phyloP scores from a whole-genome alignment of 30 jellyfish, hydroid and myxozoan genomes.

The Aurelia sp. region DNA sequence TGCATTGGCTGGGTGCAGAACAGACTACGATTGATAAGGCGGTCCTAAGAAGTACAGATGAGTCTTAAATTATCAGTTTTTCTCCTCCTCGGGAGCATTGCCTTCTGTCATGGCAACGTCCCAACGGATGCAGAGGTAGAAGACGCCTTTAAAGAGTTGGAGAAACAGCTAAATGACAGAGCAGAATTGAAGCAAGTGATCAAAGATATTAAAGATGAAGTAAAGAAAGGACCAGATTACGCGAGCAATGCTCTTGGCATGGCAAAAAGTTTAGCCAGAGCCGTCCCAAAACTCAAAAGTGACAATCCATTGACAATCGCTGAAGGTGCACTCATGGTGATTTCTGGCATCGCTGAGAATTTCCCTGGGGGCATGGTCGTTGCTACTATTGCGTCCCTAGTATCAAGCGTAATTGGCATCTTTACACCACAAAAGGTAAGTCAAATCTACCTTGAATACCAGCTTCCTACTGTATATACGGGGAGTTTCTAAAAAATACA shows the following conservation, averaged over 20 bases:
- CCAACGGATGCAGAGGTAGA: slow-evolving; percentile 30
- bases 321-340: slow-evolving; percentile 30
- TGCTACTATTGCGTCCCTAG: slow-evolving; percentile 29
- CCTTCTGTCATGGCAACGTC: neutral
- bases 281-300: slow-evolving; percentile 36
- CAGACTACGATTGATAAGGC: too few relatives aligned
- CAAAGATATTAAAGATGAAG: slow-evolving; percentile 34
- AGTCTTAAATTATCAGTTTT: neutral
- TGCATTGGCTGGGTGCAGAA: too few relatives aligned
- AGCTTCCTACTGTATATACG: neutral
- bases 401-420: slow-evolving; percentile 34
- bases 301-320: slow-evolving; percentile 30
- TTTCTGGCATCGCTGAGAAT: slow-evolving; percentile 38
- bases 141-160: slow-evolving; percentile 13
- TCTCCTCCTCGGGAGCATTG: neutral
- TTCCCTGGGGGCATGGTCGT: slow-evolving; percentile 38
- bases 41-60: too few relatives aligned
- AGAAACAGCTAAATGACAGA: slow-evolving; percentile 10
- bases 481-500: neutral
- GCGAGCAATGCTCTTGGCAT: slow-evolving; percentile 21
- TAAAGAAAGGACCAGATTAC: slow-evolving; percentile 29
- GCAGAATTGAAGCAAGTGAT: slow-evolving; percentile 17
- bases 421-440: slow-evolving; percentile 37
- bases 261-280: slow-evolving; percentile 21
- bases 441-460: neutral